A percentile compares a stretch with the other conserved stretches of the same genome.
phyloP scores from a whole-genome alignment of 2,888 invertebrate genomes.

The Lithophane semibrunnea region DNA sequence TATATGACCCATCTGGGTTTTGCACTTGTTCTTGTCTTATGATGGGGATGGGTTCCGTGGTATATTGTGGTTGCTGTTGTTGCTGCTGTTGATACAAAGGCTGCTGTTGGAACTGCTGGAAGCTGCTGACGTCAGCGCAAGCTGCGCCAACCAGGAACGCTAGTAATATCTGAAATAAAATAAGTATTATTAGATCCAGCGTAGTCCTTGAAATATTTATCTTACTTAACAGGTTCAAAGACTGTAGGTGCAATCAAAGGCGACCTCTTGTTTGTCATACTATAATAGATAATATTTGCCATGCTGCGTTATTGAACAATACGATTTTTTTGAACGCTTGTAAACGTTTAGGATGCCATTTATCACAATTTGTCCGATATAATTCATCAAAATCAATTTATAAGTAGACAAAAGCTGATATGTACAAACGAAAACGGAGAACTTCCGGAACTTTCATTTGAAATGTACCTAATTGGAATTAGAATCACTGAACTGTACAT shows the following conservation, averaged over 20 bases:
- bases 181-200: neutral
- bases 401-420: neutral
- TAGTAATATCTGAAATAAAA: constrained; percentile 70
- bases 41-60: constrained; percentile 92
- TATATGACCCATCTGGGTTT: constrained; percentile 92
- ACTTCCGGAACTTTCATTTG: neutral
- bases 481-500: neutral
- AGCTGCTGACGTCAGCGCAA: constrained; percentile 81
- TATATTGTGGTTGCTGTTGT: constrained; percentile 79
- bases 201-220: neutral
- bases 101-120: constrained; percentile 77
- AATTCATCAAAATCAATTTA: neutral
- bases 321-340: neutral
- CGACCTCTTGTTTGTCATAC: neutral
- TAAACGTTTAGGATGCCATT: neutral
- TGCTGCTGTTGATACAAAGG: constrained; percentile 73
- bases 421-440: neutral
- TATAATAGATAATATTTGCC: neutral
- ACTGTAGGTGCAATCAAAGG: neutral
- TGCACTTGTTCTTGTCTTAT: constrained; percentile 92
- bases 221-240: neutral
- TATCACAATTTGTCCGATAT: neutral
- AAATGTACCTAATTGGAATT: neutral
- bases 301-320: neutral
- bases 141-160: constrained; percentile 68